phyloP scores from a whole-genome alignment of 2,113 vertebrate genomes.

The Hemichromis elongatus region DNA sequence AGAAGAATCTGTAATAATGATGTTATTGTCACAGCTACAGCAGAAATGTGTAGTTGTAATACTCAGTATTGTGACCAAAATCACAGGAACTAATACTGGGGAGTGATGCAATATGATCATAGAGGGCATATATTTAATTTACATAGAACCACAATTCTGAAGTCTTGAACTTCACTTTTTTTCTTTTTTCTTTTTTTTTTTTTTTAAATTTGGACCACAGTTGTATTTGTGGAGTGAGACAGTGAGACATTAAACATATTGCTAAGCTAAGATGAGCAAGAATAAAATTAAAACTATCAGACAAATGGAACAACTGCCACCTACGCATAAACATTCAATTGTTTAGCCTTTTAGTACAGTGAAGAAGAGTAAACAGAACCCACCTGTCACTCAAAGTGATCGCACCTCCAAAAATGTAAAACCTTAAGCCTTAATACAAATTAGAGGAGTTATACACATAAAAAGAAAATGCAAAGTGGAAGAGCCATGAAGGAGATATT shows the following conservation, averaged over 20 bases:
- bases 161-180: background rate
- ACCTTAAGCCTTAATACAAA: background rate
- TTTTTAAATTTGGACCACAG: background rate
- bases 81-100: background rate
- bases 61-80: background rate
- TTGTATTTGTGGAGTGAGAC: background rate
- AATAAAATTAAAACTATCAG: background rate
- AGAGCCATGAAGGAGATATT: accelerated
- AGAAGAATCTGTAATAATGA: background rate
- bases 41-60: background rate
- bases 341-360: background rate
- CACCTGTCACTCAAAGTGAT: background rate
- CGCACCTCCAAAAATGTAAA: accelerated
- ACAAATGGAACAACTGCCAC: background rate
- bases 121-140: background rate
- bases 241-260: background rate
- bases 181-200: accelerated
- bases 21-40: background rate
- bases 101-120: background rate
- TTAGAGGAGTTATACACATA: background rate
- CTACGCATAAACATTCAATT: background rate
- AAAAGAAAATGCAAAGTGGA: background rate
- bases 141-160: accelerated
- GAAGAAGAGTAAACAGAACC: background rate
- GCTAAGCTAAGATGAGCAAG: background rate